Conservation (phyloP, 2,888 invertebrate genomes). For the Brenthis hecate region DNA sequence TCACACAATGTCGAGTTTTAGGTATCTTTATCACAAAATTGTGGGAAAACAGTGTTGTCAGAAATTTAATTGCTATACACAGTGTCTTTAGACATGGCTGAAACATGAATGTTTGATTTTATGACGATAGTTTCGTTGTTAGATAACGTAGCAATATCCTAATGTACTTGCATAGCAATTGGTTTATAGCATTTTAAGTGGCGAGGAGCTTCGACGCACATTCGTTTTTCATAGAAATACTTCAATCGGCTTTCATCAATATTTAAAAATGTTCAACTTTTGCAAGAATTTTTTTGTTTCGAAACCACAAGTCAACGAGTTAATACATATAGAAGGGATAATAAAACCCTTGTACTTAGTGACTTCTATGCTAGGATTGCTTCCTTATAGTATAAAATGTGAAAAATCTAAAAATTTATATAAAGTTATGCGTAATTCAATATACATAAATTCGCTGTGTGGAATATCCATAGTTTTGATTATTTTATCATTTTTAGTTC, state of each 20-base stretch:
- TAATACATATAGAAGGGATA: slow-evolving; percentile 39
- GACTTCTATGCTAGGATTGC: slow-evolving; percentile 44
- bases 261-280: slow-evolving; percentile 20
- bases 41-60: slow-evolving; percentile 22
- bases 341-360: slow-evolving; percentile 45
- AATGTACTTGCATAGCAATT: slow-evolving; percentile 26
- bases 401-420: slow-evolving; percentile 41
- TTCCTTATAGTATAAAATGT: slow-evolving; percentile 47
- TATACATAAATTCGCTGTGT: slow-evolving; percentile 59
- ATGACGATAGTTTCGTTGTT: slow-evolving; percentile 22
- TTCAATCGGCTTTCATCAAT: not conserved
- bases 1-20: slow-evolving; percentile 3
- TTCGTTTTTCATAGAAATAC: slow-evolving; percentile 2
- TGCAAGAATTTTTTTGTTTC: slow-evolving; percentile 35
- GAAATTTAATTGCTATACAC: slow-evolving; percentile 30
- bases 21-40: slow-evolving; percentile 12
- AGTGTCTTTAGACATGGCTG: slow-evolving; percentile 28
- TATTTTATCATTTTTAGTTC: slow-evolving; percentile 49
- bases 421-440: slow-evolving; percentile 52
- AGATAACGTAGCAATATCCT: slow-evolving; percentile 32
- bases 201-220: slow-evolving; percentile 14
- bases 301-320: slow-evolving; percentile 14
- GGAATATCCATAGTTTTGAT: slow-evolving; percentile 50
- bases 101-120: slow-evolving; percentile 37
- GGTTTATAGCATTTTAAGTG: slow-evolving; percentile 25